Conservation (phyloP, 2,797 vertebrate species). For the Malacoraja senta region DNA sequence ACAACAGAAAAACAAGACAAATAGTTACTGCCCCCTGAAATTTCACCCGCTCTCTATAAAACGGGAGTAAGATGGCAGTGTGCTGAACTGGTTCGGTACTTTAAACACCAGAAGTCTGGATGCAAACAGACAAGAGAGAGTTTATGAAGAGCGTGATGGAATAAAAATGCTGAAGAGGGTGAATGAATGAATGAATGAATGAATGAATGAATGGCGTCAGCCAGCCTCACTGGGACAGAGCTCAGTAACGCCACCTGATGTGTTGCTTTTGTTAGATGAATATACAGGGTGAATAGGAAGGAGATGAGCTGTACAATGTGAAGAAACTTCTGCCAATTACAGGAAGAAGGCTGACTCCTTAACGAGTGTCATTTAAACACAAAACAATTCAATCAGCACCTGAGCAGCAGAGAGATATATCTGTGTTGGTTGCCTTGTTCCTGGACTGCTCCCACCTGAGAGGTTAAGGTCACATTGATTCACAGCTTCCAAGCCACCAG, state of each 20-base stretch:
- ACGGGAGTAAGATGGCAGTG: not conserved
- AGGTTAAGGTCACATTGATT: too few species aligned
- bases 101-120: not conserved
- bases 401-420: not conserved
- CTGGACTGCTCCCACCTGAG: too few species aligned
- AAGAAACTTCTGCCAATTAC: not conserved
- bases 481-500: too few species aligned
- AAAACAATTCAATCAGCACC: not conserved
- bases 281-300: not conserved
- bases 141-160: not conserved
- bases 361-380: not conserved
- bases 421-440: not conserved
- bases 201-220: not conserved
- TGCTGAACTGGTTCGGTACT: not conserved
- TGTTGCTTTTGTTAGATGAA: not conserved
- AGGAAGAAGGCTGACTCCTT: not conserved
- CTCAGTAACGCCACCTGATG: not conserved
- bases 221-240: not conserved
- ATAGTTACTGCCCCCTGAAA: not conserved
- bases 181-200: not conserved
- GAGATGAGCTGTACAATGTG: not conserved
- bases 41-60: not conserved
- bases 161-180: not conserved
- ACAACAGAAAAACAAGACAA: not conserved
- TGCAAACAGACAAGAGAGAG: not conserved